Evolutionary conservation across 2,113 vertebrate species (phyloP), one percentile per base, ranked within the genome.

Genomic region (Cromileptes altivelis): DNA sequence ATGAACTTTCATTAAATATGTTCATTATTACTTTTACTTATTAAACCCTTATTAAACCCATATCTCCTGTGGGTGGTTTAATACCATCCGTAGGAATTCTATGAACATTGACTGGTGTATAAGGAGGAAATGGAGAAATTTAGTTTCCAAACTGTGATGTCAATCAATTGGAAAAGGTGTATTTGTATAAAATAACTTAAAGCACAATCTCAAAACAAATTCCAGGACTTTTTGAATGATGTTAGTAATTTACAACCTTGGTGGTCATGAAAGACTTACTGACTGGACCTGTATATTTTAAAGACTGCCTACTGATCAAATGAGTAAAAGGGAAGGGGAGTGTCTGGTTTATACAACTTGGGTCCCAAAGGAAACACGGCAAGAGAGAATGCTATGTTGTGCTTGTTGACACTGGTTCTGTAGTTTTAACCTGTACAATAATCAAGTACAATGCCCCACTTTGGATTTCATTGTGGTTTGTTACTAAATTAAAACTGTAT

Each of bases 311-410:
- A 56, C 62, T 45, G 7, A 72, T 58, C 50, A 40, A 13, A 30
- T 4, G 30, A 30, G 30, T 30, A 30, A 30, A 30, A 4, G 30
- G 30, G 30, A 30, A 70, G 25, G 6, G 49, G 17, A 42, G 25
- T 42, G 27, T 74, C 78, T 65, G 40, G 25, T 57, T 65, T 6
- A 45, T 53, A 27, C 67, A 79, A 42, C 45, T 14, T 33, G 47
- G 3, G 42, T 45, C 42, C 42, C 33, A 12, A 10, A 45, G 42
- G 15, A 60, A 17, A 49, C 25, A 14, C n/a, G 19, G 57, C 18
- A 4, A 14, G 23, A 45, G 15, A 19, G 10, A 17, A 9, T 9
- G 30, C 12, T 25, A 18, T 6, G 17, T 14, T 49, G 57, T 27
- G 25, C 12, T 15, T 18, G 19, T 11, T 30, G 12, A 62, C 19